A percentile compares a stretch with the other conserved stretches of the same genome.
Evolutionary conservation across 2,797 vertebrate genomes (phyloP).

Genomic region (Sciurus carolinensis): DNA sequence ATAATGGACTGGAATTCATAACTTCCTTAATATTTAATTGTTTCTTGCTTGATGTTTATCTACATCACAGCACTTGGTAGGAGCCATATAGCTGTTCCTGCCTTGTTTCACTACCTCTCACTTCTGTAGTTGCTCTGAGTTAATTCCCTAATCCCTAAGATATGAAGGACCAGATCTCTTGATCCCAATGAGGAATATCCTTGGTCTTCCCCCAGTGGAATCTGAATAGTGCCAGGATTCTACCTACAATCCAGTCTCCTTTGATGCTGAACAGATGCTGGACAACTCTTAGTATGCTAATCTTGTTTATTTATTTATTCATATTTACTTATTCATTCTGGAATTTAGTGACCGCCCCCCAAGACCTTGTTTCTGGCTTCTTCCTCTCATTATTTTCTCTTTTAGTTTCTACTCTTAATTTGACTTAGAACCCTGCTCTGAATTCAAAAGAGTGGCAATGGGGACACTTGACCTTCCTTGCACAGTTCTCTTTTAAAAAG

Average conservation of each 20-base stretch:
- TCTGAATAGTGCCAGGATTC: not conserved
- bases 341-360: not conserved
- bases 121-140: not conserved
- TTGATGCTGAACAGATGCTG: constrained; percentile 6
- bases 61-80: not conserved
- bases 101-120: not conserved
- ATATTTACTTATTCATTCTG: not conserved
- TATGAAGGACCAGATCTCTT: not conserved
- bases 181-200: not conserved
- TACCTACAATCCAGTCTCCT: not conserved
- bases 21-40: not conserved
- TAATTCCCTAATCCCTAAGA: not conserved
- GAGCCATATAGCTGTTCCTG: not conserved
- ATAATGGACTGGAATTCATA: not conserved
- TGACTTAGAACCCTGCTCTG: not conserved
- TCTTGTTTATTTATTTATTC: constrained; percentile 2
- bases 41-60: not conserved
- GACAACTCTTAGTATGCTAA: not conserved
- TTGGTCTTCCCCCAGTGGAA: not conserved
- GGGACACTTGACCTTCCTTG: not conserved
- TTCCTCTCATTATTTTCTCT: not conserved
- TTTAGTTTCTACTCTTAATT: constrained; percentile 10
- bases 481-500: constrained; percentile 4
- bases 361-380: not conserved
- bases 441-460: not conserved